Conservation (phyloP, 2,888 invertebrate genomes). For the Melinopterus prodromus region DNA sequence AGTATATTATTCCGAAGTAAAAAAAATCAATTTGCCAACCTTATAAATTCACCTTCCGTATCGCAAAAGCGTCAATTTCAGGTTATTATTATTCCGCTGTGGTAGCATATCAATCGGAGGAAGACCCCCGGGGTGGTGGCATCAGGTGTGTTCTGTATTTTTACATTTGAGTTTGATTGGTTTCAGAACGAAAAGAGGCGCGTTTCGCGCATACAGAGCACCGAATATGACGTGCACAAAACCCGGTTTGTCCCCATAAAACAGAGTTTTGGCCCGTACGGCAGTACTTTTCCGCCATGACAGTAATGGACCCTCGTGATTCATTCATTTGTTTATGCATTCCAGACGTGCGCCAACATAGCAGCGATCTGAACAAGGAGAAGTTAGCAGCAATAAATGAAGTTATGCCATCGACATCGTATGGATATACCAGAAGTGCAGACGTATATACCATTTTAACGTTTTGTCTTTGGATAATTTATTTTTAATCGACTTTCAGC, state of each 20-base stretch:
- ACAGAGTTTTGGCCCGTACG: background rate
- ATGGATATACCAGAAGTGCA: background rate
- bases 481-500: background rate
- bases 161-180: constrained; percentile 4
- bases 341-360: constrained; percentile 54
- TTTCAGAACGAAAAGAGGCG: background rate
- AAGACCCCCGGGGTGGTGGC: background rate
- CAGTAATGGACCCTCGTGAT: background rate
- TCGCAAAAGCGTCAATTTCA: background rate
- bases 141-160: constrained; percentile 4
- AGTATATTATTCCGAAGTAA: background rate
- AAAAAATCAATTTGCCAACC: background rate
- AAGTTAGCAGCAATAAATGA: constrained; percentile 48
- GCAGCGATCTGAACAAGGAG: constrained; percentile 51
- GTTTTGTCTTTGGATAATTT: background rate
- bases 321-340: constrained; percentile 21
- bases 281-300: background rate
- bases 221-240: background rate
- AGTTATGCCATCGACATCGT: background rate
- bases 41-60: background rate
- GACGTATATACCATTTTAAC: background rate
- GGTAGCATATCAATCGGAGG: background rate
- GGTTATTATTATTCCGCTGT: background rate
- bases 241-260: background rate
- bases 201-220: background rate